Evolutionary conservation across 2,797 vertebrate species (phyloP), one percentile per base, ranked within the genome.

Genomic region (Periophthalmus magnuspinnatus): DNA sequence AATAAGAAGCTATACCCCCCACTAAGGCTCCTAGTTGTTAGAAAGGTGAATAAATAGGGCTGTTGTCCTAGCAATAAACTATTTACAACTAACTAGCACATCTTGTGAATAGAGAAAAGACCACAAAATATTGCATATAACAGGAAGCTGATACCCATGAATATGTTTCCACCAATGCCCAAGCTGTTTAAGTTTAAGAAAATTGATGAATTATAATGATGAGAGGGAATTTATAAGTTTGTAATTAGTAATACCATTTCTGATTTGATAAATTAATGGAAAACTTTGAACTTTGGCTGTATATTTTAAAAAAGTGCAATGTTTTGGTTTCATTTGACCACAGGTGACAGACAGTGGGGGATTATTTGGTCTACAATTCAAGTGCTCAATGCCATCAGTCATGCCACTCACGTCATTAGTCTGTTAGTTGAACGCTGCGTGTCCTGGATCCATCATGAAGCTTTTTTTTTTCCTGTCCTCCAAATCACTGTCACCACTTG

Each of bases 341-440:
- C 85, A 87, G 83, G 84, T 88, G 89, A 86, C 71, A 78, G 54
- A 61, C 72, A 71, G 68, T 24, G 32, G 67, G 69, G 63, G 75
- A 58, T 70, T 79, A 68, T 75, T 79, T 67, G 34, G 74, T 85
- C 68, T 77, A 73, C 71, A 67, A 74, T 79, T 68, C 77, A 76
- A 78, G 58, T 71, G 82, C 65, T 70, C 73, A 65, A 56, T 63
- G 75, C 62, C 71, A 84, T 86, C 81, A 79, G 6, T 74, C 78
- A 45, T 45, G 41, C 83, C 74, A 64, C 48, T 85, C 86, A 83
- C 77, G 84, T 73, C 77, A 75, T 19, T 14, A 63, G 70, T 76
- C 64, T 3, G 55, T 34, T 36, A 16, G 28, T 28, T 2, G 36
- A 16, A n/a, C 17, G 16, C 71, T 69, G 55, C 28, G 34, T 58